Evolutionary conservation across 2,113 vertebrate genomes (phyloP).

Genomic region (Hydrochoerus hydrochaeris): DNA sequence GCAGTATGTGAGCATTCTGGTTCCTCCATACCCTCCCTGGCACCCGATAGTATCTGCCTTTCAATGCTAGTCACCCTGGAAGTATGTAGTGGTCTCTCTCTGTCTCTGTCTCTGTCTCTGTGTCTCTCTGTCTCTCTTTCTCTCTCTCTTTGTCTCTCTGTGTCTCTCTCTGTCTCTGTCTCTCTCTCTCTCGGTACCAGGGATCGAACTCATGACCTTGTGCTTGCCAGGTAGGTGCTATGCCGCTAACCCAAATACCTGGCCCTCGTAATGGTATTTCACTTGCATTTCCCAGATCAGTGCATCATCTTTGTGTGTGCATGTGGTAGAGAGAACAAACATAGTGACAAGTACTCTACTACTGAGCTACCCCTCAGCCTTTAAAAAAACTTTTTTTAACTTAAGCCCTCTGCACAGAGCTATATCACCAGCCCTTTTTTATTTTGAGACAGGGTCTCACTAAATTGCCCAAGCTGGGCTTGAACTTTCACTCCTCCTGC

Average conservation of each 20-base stretch:
- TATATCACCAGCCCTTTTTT: not conserved
- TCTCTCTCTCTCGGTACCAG: too few relatives aligned
- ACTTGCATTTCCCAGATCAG: not conserved
- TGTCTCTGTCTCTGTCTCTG: too few relatives aligned
- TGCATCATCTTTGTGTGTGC: not conserved
- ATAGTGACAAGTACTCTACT: not conserved
- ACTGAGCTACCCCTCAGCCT: not conserved
- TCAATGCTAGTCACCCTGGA: not conserved
- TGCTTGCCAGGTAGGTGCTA: too few relatives aligned
- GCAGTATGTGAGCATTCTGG: not conserved
- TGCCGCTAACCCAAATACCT: too few relatives aligned
- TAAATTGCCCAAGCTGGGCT: not conserved
- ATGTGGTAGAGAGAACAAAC: not conserved
- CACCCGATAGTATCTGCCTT: not conserved
- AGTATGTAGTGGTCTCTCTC: not conserved
- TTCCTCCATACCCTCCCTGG: accelerated
- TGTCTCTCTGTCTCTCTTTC: too few relatives aligned
- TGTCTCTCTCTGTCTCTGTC: too few relatives aligned
- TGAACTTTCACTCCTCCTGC: not conserved
- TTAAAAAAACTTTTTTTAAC: not conserved
- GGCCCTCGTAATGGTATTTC: not conserved
- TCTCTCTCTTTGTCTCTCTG: too few relatives aligned
- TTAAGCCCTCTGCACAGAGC: not conserved
- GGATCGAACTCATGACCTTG: too few relatives aligned
- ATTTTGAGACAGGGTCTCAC: not conserved